Conservation (phyloP, 2,888 invertebrate species). For the Xestia xanthographa region DNA sequence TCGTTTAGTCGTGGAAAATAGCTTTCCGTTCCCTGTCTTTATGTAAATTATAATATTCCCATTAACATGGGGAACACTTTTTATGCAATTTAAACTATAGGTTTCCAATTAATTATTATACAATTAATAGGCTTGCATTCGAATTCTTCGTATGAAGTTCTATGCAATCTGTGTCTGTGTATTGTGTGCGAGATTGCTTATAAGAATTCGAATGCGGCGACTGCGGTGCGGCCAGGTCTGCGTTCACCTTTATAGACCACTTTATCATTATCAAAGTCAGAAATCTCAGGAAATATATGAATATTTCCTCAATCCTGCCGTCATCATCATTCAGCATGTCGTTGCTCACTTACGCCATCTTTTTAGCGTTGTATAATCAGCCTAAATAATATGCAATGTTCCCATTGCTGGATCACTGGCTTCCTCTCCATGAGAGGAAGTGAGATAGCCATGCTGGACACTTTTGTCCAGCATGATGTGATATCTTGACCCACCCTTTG, state of each 20-base stretch:
- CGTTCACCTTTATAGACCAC: too few relatives aligned
- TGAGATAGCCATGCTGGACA: too few relatives aligned
- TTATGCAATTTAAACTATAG: neutral
- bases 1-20: constrained; percentile 27
- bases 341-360: neutral
- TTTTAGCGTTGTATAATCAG: neutral
- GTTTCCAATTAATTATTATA: neutral
- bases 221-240: too few relatives aligned
- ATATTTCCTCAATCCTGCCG: neutral
- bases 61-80: constrained; percentile 1
- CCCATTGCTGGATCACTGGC: neutral
- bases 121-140: neutral
- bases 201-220: too few relatives aligned
- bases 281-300: neutral
- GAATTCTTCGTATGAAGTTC: too few relatives aligned
- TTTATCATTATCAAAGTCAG: neutral
- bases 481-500: too few relatives aligned
- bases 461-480: too few relatives aligned
- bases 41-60: constrained; percentile 20
- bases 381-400: neutral
- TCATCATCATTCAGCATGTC: neutral
- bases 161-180: too few relatives aligned
- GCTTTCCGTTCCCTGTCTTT: constrained; percentile 2
- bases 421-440: too few relatives aligned
- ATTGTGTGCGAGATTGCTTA: too few relatives aligned